These are phyloP conservation scores for Lutraria rhynchaena DNA, from an alignment of 1,140 invertebrate genomes.

Conservation along the genomic window DNA sequence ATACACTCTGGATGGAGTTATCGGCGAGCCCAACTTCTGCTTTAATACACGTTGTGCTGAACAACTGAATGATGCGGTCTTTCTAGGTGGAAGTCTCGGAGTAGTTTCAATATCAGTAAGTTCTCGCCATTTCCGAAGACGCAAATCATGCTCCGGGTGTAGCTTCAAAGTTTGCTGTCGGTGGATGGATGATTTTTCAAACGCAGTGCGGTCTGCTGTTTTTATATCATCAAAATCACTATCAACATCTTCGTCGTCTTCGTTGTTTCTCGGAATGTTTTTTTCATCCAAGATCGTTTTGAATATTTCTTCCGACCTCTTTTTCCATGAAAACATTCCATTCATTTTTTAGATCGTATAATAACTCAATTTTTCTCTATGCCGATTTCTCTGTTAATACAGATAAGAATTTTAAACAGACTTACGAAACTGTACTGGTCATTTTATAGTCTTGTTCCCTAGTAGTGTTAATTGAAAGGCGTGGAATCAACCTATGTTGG, in stretches of 20 bases:
- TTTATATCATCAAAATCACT: constrained; percentile 5
- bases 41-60: background rate
- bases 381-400: no score
- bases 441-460: no score
- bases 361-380: no score
- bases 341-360: constrained; percentile 2
- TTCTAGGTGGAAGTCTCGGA: background rate
- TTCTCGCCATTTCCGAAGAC: background rate
- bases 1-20: no score
- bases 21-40: no score
- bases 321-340: constrained; percentile 22
- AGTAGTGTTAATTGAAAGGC: no score
- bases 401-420: no score
- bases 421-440: no score
- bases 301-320: background rate
- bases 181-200: background rate
- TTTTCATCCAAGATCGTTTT: background rate
- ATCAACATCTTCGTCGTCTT: background rate
- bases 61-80: background rate
- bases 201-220: background rate
- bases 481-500: no score
- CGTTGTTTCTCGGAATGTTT: no score
- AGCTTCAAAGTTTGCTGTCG: background rate
- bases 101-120: background rate
- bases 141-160: background rate